Evolutionary conservation across 2,113 vertebrate species (phyloP), one percentile per base, ranked within the genome.

Genomic region (Pavo muticus): DNA sequence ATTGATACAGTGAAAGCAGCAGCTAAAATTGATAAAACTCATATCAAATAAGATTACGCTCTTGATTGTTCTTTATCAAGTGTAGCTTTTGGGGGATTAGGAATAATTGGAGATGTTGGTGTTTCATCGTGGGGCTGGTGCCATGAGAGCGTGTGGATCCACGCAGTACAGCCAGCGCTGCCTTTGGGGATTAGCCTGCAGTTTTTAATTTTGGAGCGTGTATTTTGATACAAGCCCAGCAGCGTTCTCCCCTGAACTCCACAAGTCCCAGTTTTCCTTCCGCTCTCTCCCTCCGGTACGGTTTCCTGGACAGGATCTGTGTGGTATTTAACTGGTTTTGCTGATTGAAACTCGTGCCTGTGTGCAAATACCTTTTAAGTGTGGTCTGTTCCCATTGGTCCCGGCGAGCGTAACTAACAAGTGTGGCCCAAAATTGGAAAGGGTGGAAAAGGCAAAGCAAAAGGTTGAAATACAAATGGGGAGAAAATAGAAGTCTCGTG

Each of bases 41-140:
- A 81, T 91, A 90, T 96, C 95, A 94, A 93, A 94, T 86, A 91
- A 95, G 96, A 97, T 97, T 96, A 96, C 2, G 10, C 57, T 94
- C 87, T 71, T 96, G 96, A 97, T 96, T 96, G 91, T 96, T 93
- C 96, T 95, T 95, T 93, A 96, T 91, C 95, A 95, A 95, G 91
- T 91, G 86, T 90, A 79, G 76, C 86, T 93, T 96, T 96, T 95
- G 94, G 80, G 93, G 95, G 93, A 96, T 97, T 95, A 91, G 94
- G 91, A 95, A 90, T 95, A 93, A 93, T 94, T 88, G 94, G 91
- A 91, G 90, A 79, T 85, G 89, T 86, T 90, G 93, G 86, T 91
- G 87, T 79, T 93, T 96, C 84, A 68, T 79, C 91, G 93, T 84
- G 93, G 93, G 94, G 92, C 88, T 84, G 92, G 90, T 94, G 83